Evolutionary conservation across 2,888 invertebrate genomes (phyloP).

Genomic region (Tachina grossa): DNA sequence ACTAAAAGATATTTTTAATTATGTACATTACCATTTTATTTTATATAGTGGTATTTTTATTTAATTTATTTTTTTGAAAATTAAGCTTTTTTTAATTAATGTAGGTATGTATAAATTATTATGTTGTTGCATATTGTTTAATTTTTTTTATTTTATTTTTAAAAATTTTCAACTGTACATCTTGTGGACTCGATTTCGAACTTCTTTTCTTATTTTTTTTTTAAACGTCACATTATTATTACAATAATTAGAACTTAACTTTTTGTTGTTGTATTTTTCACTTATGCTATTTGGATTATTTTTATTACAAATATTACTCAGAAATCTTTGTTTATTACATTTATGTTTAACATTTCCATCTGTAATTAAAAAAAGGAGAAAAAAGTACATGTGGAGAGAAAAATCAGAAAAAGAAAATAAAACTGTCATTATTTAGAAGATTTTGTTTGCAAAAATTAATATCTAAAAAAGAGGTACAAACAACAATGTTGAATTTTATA

Average conservation of each 20-base stretch:
- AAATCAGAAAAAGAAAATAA: slow-evolving; percentile 67
- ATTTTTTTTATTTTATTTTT: slow-evolving; percentile 34
- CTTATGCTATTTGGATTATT: slow-evolving; percentile 64
- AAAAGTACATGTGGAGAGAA: slow-evolving; percentile 66
- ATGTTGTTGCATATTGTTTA: slow-evolving; percentile 1
- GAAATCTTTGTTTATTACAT: slow-evolving; percentile 75
- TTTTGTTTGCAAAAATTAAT: slow-evolving; percentile 16
- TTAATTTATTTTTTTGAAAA: slow-evolving; percentile 32
- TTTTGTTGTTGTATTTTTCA: slow-evolving; percentile 67
- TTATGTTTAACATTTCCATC: slow-evolving; percentile 79
- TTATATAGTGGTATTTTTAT: slow-evolving; percentile 21
- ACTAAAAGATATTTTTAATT: slow-evolving; percentile 56
- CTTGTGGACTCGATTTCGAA: slow-evolving; percentile 79
- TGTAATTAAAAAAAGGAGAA: slow-evolving; percentile 76
- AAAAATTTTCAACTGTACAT: slow-evolving; percentile 78
- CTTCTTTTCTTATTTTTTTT: slow-evolving; percentile 80
- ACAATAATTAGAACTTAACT: slow-evolving; percentile 62
- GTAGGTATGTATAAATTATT: background rate
- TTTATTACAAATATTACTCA: slow-evolving; percentile 69
- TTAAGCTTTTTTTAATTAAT: slow-evolving; percentile 55
- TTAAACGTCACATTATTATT: slow-evolving; percentile 76
- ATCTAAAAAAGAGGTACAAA: background rate
- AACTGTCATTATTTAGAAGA: slow-evolving; percentile 31
- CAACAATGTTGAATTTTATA: background rate
- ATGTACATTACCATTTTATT: slow-evolving; percentile 61